Evolutionary conservation across 2,797 vertebrate genomes (phyloP).

Genomic region (Alfaro cultratus): DNA sequence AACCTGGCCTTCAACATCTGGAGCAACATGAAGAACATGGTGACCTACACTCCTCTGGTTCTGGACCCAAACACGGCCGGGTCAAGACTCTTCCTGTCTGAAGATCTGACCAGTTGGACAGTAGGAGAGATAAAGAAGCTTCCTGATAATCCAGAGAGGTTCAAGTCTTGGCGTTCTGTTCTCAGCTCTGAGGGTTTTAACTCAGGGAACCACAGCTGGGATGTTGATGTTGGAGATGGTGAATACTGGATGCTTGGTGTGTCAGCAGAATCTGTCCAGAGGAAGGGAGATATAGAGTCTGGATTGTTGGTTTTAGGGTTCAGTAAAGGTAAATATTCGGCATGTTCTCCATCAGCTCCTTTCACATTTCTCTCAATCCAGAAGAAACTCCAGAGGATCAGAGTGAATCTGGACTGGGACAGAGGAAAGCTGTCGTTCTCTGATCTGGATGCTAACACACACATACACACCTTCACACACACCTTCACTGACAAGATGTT

Average conservation of each 20-base stretch:
- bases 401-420: neutral
- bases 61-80: neutral
- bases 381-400: neutral
- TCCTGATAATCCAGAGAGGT: neutral
- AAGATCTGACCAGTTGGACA: neutral
- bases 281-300: neutral
- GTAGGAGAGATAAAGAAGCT: neutral
- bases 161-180: neutral
- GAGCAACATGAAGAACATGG: neutral
- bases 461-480: neutral
- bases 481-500: neutral
- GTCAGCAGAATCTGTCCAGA: neutral
- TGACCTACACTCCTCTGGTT: neutral
- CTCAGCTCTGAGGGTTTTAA: neutral
- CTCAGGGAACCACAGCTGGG: neutral
- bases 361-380: neutral
- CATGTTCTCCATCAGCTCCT: neutral
- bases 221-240: neutral
- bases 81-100: accelerated
- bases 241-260: neutral
- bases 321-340: neutral
- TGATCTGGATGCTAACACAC: neutral
- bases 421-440: neutral
- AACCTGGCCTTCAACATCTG: neutral
- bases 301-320: neutral